Evolutionary conservation across 2,888 invertebrate species (phyloP), one percentile per base, ranked within the genome.

Genomic region (Chalcosyrphus nemorum): DNA sequence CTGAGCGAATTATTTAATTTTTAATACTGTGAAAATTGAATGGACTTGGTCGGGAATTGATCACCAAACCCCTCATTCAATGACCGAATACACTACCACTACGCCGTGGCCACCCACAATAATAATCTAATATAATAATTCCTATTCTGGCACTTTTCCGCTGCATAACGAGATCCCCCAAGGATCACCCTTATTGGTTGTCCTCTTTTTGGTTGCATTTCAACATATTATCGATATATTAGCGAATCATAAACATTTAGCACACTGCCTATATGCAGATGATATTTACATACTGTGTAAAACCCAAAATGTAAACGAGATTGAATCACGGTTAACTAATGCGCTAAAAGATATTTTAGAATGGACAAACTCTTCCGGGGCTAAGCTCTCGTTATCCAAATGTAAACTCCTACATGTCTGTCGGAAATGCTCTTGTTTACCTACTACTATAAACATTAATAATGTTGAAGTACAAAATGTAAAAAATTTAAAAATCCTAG

Each of bases 181-280:
- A 38, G 38, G 38, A 38, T n/a, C 38, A 38, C 38, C 38, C 38
- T 38, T 38, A 38, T 38, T 4, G 3, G 11, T 38, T n/a, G 4
- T n/a, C 13, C 13, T 38, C 11, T 38, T 38, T 38, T 38, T 13
- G 1, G 13, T 38, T 2, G 38, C 38, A n/a, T n/a, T 38, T 38
- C 4, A 38, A 38, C 2, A 38, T n/a, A 38, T 38, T n/a, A n/a
- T 11, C 38, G 38, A 38, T 13, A 38, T 38, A 11, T 38, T 38
- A n/a, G 2, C 38, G 13, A 7, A 38, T 2, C 65, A 65, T 15
- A 50, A 50, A 11, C 13, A n/a, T 7, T 4, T 65, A 65, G 35
- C 15, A 5, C 29, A 65, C 38, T 65, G 50, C 35, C 21, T 65
- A 2, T 65, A 50, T 5, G 63, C 63, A 13, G 50, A 65, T 9